These are phyloP conservation scores for Amazona guildingii DNA, from an alignment of 2,113 vertebrate genomes.

Conservation along the genomic window DNA sequence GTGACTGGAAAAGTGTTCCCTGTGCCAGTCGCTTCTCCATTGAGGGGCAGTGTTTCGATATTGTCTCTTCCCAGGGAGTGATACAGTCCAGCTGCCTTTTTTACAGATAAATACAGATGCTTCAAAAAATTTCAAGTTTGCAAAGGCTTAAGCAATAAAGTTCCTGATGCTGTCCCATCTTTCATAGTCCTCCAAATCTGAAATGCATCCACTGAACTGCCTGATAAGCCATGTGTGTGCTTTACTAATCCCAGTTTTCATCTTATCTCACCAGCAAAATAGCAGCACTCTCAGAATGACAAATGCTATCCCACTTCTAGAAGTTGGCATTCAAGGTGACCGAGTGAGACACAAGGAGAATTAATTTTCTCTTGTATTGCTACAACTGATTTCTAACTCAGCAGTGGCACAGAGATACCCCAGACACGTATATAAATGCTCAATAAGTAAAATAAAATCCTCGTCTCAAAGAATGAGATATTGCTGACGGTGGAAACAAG, in stretches of 20 bases:
- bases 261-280: background rate
- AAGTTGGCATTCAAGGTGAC: constrained; percentile 16
- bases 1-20: background rate
- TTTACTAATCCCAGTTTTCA: background rate
- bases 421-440: background rate
- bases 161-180: background rate
- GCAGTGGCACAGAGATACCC: background rate
- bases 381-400: background rate
- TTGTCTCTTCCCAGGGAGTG: background rate
- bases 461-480: background rate
- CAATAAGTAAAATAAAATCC: background rate
- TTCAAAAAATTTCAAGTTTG: background rate
- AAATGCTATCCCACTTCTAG: background rate
- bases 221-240: background rate
- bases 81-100: background rate
- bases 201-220: background rate
- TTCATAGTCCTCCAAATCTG: background rate
- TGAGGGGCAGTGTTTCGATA: background rate
- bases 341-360: background rate
- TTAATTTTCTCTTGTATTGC: background rate
- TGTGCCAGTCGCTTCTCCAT: background rate
- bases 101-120: background rate
- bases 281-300: background rate
- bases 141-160: background rate
- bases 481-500: background rate